Base-by-base conservation (phyloP, 2,888 invertebrate genomes). In the Rhagonycha lutea region DNA sequence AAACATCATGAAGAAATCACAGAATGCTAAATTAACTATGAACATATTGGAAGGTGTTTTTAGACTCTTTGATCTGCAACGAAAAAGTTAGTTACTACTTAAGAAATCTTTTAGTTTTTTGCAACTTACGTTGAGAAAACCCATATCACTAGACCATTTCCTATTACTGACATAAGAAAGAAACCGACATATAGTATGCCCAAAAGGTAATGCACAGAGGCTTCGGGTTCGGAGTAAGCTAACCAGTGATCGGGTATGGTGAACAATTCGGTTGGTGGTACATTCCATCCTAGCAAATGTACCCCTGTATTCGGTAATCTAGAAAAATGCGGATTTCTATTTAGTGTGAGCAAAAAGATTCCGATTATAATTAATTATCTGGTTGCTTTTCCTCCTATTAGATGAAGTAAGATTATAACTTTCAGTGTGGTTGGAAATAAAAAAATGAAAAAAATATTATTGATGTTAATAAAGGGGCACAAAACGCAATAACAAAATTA, bases 1-100 rank as follows among this genome's bases (percentile, higher is more conserved):
- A 32, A 92, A 87, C 95, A 96, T 95, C 96, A 96, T 96, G 29
- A 95, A 88, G 83, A 96, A 96, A 87, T 96, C 96, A 82, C 94
- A 92, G 75, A 96, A 88, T 0, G 96, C 95, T 85, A 96, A 87
- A 86, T 96, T 95, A 70, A 96, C 91, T 11, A 96, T 95, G 77
- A 96, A 92, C 84, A 96, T 92, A 84, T 96, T 96, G 68, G 96
- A 96, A 2, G 96, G 94, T 0, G 94, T 94, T 81, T 94, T 90
- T 70, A 95, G 88, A 78, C 91, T 90, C 88, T 94, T 93, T 70
- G 94, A 92, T 72, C 94, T 94, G 81, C 70, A 86, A 87, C 23
- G 72, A 61, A 8, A 3, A 12, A 23, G 5, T 60, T 47, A 61
- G 2, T 70, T 68, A 2, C 2, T 18, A 18, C 18, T 18, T 18